Conservation (phyloP, 2,888 invertebrate genomes). For the Neoitamus cyanurus region DNA sequence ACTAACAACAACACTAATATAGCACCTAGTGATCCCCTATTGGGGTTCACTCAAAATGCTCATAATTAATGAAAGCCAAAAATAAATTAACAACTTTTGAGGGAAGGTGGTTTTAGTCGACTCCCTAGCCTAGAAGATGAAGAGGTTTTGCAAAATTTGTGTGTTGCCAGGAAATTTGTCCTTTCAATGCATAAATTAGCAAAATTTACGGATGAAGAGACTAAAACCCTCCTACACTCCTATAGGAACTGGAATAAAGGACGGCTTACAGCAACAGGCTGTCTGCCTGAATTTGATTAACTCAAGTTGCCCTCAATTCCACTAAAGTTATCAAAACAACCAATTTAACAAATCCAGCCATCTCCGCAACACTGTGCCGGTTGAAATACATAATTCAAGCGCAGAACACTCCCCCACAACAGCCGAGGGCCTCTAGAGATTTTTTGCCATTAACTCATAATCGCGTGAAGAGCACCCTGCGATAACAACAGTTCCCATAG, state of each 20-base stretch:
- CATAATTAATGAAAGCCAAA: not conserved
- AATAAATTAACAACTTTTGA: not conserved
- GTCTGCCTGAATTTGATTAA: not conserved
- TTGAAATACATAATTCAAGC: not conserved
- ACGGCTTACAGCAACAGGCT: not conserved
- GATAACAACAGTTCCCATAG: not conserved
- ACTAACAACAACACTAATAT: too few species aligned
- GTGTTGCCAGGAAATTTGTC: not conserved
- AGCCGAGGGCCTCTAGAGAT: not conserved
- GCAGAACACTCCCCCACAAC: not conserved
- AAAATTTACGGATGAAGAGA: not conserved
- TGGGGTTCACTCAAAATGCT: not conserved
- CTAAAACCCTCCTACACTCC: not conserved
- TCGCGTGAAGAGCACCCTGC: not conserved
- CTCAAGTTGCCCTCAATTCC: not conserved
- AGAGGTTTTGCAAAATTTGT: not conserved
- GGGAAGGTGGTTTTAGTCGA: not conserved
- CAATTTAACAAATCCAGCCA: not conserved
- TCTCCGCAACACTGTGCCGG: not conserved
- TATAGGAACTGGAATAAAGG: not conserved
- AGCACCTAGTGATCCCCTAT: not conserved
- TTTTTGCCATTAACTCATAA: not conserved
- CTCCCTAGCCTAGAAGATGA: not conserved
- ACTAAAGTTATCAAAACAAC: not conserved
- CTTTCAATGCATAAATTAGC: slow-evolving; percentile 1